Evolutionary conservation across 1,140 invertebrate species (phyloP).

Genomic region (Phenacoccus solenopsis): DNA sequence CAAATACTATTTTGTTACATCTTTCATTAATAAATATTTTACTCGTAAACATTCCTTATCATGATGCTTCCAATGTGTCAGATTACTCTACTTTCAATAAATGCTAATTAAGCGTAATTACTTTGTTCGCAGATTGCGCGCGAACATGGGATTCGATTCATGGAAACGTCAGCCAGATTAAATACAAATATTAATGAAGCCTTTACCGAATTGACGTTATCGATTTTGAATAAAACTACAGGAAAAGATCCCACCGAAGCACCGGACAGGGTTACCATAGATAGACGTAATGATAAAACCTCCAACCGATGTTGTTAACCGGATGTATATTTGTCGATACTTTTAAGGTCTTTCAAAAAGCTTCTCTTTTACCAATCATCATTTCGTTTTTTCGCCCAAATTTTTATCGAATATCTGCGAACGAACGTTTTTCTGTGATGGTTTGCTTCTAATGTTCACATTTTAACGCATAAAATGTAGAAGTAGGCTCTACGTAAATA

Average conservation of each 20-base stretch:
- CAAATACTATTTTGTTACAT: too few species aligned
- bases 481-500: background rate
- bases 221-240: constrained; percentile 79
- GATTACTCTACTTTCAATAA: too few species aligned
- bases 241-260: constrained; percentile 51
- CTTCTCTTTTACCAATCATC: constrained; percentile 15
- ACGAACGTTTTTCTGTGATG: constrained; percentile 10
- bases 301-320: constrained; percentile 26
- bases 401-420: constrained; percentile 10
- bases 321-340: constrained; percentile 9
- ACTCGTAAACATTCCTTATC: background rate
- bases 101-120: too few species aligned
- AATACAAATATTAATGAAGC: constrained; percentile 96
- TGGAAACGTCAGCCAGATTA: constrained; percentile 97
- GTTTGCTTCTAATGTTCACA: background rate
- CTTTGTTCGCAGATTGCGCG: constrained; percentile 69
- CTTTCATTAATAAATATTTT: background rate
- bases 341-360: constrained; percentile 19
- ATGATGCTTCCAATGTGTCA: too few species aligned
- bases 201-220: constrained; percentile 92
- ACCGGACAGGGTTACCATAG: constrained; percentile 46
- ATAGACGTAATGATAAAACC: constrained; percentile 25
- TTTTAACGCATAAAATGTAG: constrained; percentile 8
- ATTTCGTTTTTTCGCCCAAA: background rate
- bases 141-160: constrained; percentile 93